Evolutionary conservation across 2,113 vertebrate species (phyloP).

Genomic region (Bufo bufo): DNA sequence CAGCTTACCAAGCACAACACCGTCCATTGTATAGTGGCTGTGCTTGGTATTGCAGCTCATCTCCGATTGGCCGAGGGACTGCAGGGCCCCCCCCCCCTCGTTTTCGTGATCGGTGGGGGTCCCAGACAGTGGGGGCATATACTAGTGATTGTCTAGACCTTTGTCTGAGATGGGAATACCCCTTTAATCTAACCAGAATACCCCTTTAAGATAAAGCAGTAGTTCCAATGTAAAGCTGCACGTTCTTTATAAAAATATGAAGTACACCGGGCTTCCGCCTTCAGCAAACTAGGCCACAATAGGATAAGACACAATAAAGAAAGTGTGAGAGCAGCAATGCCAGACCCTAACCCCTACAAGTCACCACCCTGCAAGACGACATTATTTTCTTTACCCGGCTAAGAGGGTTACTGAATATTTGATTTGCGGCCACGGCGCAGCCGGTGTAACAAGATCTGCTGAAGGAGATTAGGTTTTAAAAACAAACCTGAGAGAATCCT

Average conservation of each 20-base stretch:
- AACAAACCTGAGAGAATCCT: conserved; percentile 49
- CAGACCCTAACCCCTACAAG: neutral
- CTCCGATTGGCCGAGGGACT: too few species aligned
- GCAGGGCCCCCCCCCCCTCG: too few species aligned
- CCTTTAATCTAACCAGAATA: too few species aligned
- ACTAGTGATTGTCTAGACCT: too few species aligned
- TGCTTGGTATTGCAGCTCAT: too few species aligned
- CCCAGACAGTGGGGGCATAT: too few species aligned
- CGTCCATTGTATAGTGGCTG: too few species aligned
- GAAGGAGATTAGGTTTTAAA: conserved; percentile 48
- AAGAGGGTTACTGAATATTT: conserved; percentile 1
- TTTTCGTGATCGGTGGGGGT: too few species aligned
- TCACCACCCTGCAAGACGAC: conserved; percentile 6
- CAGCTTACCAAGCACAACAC: too few species aligned
- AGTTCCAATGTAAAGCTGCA: too few species aligned
- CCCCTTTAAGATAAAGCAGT: too few species aligned
- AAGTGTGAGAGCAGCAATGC: neutral
- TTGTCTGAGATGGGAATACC: too few species aligned
- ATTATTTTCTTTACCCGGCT: conserved; percentile 18
- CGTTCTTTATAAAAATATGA: neutral
- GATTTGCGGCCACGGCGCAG: conserved; percentile 1
- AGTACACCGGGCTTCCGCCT: neutral
- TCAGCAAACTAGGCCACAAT: neutral
- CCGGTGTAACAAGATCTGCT: conserved; percentile 25
- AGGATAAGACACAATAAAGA: neutral